Base-by-base conservation (phyloP, 2,797 vertebrate species). In the Eupleurogrammus muticus region DNA sequence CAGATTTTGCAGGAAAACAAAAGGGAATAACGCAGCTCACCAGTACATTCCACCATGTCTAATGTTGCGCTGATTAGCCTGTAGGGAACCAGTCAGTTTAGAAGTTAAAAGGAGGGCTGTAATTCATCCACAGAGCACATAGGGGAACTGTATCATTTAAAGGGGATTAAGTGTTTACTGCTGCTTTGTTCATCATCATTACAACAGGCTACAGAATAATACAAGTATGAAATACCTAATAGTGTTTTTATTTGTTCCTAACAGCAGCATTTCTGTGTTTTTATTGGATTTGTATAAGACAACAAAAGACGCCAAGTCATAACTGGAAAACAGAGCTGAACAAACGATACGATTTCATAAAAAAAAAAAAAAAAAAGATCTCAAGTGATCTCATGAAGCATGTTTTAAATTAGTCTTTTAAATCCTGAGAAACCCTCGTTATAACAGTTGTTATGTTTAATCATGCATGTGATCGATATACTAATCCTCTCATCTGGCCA, bases 381-480 rank as follows among this genome's bases (percentile, higher is more conserved):
- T 66, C 10, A 1, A 16, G 32, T 44, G 57, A 62, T 34, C n/a
- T 72, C 51, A 47, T 13, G 2, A 35, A 48, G 34, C 10, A 50
- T 52, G 65, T 67, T 75, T 69, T 36, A 50, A 47, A 14, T 66
- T 58, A n/a, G 36, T 66, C 34, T 46, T 32, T 48, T 35, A 10
- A 35, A 61, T 35, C 76, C 70, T 74, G 69, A 68, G 66, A 69
- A 60, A 57, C 19, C 70, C 64, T 74, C 62, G 81, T 86, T 86
- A 80, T 42, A 51, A 63, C 56, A 44, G 54, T 48, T 75, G 73
- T 68, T 86, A 69, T 46, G 69, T 85, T 83, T 75, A 87, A 75
- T 89, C 80, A 62, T 76, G 73, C 79, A 76, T 75, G 61, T 78
- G 71, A 88, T 91, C 87, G 69, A 88, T 85, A 81, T 0, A 55